Conservation (phyloP, 2,797 vertebrate genomes). For the Pseudochirops cupreus region DNA sequence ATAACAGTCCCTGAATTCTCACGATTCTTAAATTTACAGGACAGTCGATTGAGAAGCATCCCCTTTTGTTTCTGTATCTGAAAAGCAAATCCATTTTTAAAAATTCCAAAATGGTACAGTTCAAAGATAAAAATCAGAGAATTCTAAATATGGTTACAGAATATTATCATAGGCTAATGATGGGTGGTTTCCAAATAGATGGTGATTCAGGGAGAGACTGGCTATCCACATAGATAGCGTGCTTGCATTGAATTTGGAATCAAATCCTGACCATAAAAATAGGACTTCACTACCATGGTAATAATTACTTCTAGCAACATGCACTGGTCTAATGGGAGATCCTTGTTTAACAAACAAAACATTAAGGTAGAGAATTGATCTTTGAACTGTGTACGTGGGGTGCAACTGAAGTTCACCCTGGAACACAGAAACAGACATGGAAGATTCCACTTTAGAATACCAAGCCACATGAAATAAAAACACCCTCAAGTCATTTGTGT, state of each 20-base stretch:
- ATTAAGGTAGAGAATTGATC: slow-evolving; percentile 12
- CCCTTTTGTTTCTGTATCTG: not conserved
- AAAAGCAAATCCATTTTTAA: not conserved
- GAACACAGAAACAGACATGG: slow-evolving; percentile 50
- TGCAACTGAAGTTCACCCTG: slow-evolving; percentile 49
- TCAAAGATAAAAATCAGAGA: not conserved
- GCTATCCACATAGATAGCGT: slow-evolving; percentile 1
- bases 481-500: not conserved
- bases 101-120: not conserved
- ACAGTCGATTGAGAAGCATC: not conserved
- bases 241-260: slow-evolving; percentile 23
- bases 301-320: not conserved
- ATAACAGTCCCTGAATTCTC: not conserved
- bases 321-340: slow-evolving; percentile 19
- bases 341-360: slow-evolving; percentile 43
- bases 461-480: slow-evolving; percentile 63
- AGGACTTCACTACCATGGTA: not conserved
- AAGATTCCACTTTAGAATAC: slow-evolving; percentile 17
- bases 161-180: not conserved
- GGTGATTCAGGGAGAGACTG: not conserved
- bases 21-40: not conserved
- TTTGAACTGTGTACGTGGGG: slow-evolving; percentile 41
- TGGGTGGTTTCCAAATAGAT: not conserved
- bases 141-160: not conserved
- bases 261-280: slow-evolving; percentile 40